Evolutionary conservation across 2,888 invertebrate genomes (phyloP).

Genomic region (Acronicta alni): DNA sequence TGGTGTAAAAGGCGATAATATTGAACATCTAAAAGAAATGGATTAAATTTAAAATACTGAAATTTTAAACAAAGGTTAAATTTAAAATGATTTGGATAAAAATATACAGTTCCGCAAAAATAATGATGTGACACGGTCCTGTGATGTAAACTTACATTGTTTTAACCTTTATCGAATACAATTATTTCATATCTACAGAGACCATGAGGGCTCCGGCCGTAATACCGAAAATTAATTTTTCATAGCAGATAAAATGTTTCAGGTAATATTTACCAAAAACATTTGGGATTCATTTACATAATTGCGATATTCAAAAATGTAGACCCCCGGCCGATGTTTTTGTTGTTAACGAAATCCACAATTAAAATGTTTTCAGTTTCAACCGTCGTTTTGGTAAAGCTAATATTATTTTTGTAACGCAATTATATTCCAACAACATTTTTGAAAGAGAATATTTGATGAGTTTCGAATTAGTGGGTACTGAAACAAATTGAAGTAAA

Average conservation of each 20-base stretch:
- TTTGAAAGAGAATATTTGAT: neutral
- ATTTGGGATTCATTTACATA: slow-evolving; percentile 30
- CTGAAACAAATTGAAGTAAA: neutral
- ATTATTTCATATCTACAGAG: slow-evolving; percentile 8
- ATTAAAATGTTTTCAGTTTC: slow-evolving; percentile 10
- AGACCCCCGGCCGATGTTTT: slow-evolving; percentile 17
- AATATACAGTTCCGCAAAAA: neutral
- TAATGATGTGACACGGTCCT: slow-evolving; percentile 1
- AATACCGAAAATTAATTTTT: slow-evolving; percentile 14
- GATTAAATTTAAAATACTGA: too few relatives aligned
- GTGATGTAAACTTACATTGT: slow-evolving; percentile 19
- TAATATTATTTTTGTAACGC: slow-evolving; percentile 1
- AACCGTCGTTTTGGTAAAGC: neutral
- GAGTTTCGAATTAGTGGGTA: neutral
- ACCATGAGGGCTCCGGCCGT: slow-evolving; percentile 5
- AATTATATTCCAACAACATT: neutral
- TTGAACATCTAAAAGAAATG: too few relatives aligned
- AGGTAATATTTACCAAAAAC: slow-evolving; percentile 8
- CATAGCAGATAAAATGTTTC: slow-evolving; percentile 11
- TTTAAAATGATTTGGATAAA: too few relatives aligned
- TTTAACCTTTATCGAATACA: slow-evolving; percentile 4
- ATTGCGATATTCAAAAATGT: slow-evolving; percentile 23
- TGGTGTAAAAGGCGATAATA: too few relatives aligned
- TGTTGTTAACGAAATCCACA: slow-evolving; percentile 9
- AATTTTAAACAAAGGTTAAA: too few relatives aligned